Evolutionary conservation across 1,140 invertebrate species (phyloP).

Genomic region (Agrypnia vestita): DNA sequence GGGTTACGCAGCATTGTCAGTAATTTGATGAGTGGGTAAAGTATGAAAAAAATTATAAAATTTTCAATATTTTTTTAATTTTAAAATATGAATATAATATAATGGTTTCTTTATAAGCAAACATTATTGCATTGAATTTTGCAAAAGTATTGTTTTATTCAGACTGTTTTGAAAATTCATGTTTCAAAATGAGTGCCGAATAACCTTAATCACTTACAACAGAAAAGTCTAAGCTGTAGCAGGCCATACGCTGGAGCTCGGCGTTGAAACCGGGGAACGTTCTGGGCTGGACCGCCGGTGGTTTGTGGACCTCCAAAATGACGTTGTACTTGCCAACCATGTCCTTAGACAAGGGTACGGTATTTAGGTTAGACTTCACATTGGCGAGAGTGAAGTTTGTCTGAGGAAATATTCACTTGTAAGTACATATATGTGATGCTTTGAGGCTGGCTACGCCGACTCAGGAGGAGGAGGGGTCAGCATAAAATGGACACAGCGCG

Average conservation of each 20-base stretch:
- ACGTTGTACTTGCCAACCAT: not conserved
- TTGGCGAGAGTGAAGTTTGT: not conserved
- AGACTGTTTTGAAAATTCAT: not conserved
- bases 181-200: not conserved
- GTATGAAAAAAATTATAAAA: too few relatives aligned
- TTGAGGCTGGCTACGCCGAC: too few relatives aligned
- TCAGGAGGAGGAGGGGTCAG: too few relatives aligned
- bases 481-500: too few relatives aligned
- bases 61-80: too few relatives aligned
- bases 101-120: too few relatives aligned
- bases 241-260: not conserved
- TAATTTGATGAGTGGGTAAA: too few relatives aligned
- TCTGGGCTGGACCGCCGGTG: not conserved
- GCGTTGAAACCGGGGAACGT: not conserved
- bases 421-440: not conserved
- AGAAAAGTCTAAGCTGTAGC: not conserved
- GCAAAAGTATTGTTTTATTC: not conserved
- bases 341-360: not conserved
- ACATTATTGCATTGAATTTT: too few relatives aligned
- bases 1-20: too few relatives aligned
- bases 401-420: not conserved
- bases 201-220: not conserved
- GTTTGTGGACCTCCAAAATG: not conserved
- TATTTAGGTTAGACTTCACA: not conserved
- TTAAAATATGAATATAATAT: too few relatives aligned